Evolutionary conservation across 2,797 vertebrate genomes (phyloP), one percentile per base, ranked within the genome.

Genomic region (Mormyrops attenuatus): DNA sequence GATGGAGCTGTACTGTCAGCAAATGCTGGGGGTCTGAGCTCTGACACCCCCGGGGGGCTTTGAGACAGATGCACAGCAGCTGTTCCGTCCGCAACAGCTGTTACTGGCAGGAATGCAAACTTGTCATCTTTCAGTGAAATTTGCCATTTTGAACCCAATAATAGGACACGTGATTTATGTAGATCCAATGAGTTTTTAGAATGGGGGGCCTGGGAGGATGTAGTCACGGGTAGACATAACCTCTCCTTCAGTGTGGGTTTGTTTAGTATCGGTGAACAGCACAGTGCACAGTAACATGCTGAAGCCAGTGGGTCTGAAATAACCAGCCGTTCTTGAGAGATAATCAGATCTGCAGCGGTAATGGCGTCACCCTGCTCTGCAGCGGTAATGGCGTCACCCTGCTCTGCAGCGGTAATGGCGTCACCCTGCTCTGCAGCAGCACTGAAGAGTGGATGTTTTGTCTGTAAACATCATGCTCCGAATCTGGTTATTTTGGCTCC

Each of bases 361-460:
- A 73, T 15, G 66, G 11, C 0, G 0, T 13, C 13, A 3, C 26
- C 63, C n/a, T n/a, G n/a, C n/a, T n/a, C n/a, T n/a, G n/a, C n/a
- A n/a, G n/a, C n/a, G n/a, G n/a, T n/a, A n/a, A n/a, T n/a, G n/a
- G n/a, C n/a, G n/a, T n/a, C n/a, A n/a, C n/a, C 5, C 20, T n/a
- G 5, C 4, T n/a, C 20, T 17, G 3, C 20, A 57, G 55, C 55
- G 3, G 55, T 41, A 41, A 41, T 41, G 41, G 1, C 41, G 1
- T 41, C 1, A 3, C 41, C 41, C 15, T 55, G 53, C 53, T 55
- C 17, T 55, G 30, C 13, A 13, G 11, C 30, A 11, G 34, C 20
- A 73, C 66, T 73, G 66, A 34, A 38, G 30, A 15, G 30, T 38
- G 30, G 85, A 52, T 92, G 89, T 92, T 84, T 20, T 52, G 44